Evolutionary conservation across 37 sponge, comb jelly and placozoan species (phyloP).

Genomic region (Oscarella lobularis): DNA sequence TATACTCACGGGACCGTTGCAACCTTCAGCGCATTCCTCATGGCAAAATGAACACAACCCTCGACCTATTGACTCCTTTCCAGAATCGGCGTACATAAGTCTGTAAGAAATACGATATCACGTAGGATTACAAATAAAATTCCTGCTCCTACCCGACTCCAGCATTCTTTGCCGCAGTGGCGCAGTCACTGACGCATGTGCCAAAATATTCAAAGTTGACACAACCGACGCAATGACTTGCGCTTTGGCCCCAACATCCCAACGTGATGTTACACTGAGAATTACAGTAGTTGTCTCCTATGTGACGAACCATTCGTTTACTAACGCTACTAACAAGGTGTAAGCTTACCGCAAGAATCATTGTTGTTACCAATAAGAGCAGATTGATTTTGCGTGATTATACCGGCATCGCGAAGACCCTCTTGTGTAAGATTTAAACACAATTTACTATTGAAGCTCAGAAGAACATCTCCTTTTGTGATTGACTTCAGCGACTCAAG

Average conservation of each 20-base stretch:
- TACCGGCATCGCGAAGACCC: neutral
- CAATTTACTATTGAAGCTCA: neutral
- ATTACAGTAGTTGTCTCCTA: slow-evolving; percentile 23
- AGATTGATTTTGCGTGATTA: neutral
- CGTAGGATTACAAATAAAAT: neutral
- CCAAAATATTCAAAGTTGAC: slow-evolving; percentile 21
- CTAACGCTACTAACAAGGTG: neutral
- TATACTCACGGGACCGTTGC: neutral
- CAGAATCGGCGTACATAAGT: neutral
- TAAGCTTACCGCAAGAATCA: neutral
- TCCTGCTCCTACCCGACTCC: too few species aligned
- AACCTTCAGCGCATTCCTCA: neutral
- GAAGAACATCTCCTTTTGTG: neutral
- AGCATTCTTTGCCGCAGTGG: slow-evolving; percentile 7
- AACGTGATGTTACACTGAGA: slow-evolving; percentile 25
- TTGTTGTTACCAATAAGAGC: neutral
- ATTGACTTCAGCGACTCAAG: neutral
- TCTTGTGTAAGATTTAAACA: neutral
- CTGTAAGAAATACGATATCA: neutral
- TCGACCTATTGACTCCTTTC: too few species aligned
- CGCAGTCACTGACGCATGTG: slow-evolving; percentile 33
- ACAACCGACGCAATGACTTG: slow-evolving; percentile 54
- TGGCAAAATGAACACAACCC: neutral
- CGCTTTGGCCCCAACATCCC: slow-evolving; percentile 48
- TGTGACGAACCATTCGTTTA: neutral